Conservation (phyloP, 2,888 invertebrate species). For the Willowsia nigromaculata region DNA sequence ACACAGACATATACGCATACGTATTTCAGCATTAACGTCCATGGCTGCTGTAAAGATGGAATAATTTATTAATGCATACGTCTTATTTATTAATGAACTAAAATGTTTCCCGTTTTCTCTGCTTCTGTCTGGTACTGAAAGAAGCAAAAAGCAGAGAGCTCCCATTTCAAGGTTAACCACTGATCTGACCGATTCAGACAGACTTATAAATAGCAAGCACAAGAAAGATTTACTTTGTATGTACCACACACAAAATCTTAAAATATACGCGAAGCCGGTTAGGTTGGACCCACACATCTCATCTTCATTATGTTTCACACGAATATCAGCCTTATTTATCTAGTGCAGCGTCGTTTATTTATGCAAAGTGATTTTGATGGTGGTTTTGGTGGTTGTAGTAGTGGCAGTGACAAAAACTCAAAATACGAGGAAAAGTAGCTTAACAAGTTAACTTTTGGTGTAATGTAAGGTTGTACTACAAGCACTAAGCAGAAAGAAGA, state of each 20-base stretch:
- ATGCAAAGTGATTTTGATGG: constrained; percentile 14
- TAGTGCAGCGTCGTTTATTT: background rate
- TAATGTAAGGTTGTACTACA: constrained; percentile 4
- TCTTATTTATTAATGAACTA: no score
- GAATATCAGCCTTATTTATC: background rate
- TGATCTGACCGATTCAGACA: background rate
- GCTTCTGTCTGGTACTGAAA: background rate
- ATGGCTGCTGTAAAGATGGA: no score
- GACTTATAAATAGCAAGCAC: background rate
- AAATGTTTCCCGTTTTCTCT: background rate
- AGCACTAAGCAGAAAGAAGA: background rate
- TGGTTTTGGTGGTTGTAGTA: background rate
- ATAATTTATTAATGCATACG: no score
- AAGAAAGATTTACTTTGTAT: background rate
- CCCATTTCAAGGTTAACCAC: constrained; percentile 18
- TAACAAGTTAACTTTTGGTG: background rate
- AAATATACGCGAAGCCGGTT: background rate
- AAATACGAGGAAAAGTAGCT: background rate
- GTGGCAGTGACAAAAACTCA: background rate
- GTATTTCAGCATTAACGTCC: no score
- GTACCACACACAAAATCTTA: background rate
- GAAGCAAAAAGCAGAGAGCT: background rate
- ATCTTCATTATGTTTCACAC: background rate
- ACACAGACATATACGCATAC: no score
- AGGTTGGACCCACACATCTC: background rate